A percentile compares a stretch with the other conserved stretches of the same genome.
phyloP scores from a whole-genome alignment of 2,888 invertebrate genomes.

The Eurois occulta region DNA sequence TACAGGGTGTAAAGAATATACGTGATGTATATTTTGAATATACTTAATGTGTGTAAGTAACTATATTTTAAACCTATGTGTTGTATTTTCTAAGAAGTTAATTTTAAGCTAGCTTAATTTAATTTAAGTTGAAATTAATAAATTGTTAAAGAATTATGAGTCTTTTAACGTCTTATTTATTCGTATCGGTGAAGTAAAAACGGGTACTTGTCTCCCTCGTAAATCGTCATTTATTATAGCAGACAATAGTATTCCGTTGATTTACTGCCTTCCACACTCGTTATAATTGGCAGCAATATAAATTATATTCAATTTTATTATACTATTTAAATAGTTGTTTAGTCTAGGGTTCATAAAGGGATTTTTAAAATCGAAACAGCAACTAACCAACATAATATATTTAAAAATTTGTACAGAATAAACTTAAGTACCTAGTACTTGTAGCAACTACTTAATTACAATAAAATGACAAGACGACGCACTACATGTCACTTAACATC shows the following conservation, averaged over 20 bases:
- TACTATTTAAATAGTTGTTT: background rate
- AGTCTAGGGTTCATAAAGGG: background rate
- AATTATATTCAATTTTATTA: background rate
- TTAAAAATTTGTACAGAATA: constrained; percentile 88
- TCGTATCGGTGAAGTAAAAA: background rate
- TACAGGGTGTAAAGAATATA: background rate
- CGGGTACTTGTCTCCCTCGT: background rate
- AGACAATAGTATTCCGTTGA: background rate
- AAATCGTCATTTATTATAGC: background rate
- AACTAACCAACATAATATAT: constrained; percentile 86
- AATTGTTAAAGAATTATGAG: constrained; percentile 14
- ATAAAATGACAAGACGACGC: constrained; percentile 79
- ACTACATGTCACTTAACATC: constrained; percentile 65
- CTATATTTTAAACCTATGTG: background rate
- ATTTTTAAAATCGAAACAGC: constrained; percentile 58
- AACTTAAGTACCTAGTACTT: constrained; percentile 85
- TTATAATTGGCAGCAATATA: background rate
- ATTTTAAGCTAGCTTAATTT: constrained; percentile 29
- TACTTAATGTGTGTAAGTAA: constrained; percentile 41
- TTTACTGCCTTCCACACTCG: background rate
- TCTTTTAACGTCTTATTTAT: background rate
- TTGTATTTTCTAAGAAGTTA: constrained; percentile 14
- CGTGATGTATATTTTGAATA: background rate
- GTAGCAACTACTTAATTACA: constrained; percentile 72
- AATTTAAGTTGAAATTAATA: constrained; percentile 23